A percentile compares a stretch with the other conserved stretches of the same genome.
These are phyloP conservation scores for Eubasilissa regina DNA, from an alignment of 1,140 invertebrate genomes.

Conservation along the genomic window DNA sequence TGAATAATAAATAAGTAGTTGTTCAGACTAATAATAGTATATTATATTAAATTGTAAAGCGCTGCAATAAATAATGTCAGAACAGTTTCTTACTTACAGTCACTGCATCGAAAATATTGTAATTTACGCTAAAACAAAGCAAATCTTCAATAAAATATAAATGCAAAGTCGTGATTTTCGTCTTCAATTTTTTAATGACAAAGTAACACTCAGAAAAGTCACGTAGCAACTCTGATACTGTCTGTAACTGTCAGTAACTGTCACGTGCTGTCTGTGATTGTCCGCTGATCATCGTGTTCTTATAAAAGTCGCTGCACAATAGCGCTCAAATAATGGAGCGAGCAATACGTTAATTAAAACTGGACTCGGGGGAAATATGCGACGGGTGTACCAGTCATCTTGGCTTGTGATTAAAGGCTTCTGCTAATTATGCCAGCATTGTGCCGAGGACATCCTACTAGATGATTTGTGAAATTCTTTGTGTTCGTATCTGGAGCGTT, in stretches of 20 bases:
- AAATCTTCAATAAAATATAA: too few relatives aligned
- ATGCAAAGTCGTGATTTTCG: too few relatives aligned
- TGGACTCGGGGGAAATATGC: constrained; percentile 52
- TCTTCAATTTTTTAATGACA: too few relatives aligned
- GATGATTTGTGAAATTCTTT: constrained; percentile 55
- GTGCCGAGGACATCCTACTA: neutral
- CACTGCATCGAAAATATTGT: too few relatives aligned
- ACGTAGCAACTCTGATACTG: neutral
- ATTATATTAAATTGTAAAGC: too few relatives aligned
- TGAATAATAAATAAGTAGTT: too few relatives aligned
- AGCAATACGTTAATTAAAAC: constrained; percentile 57
- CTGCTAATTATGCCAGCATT: constrained; percentile 49
- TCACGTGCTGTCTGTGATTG: neutral
- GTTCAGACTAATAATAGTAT: too few relatives aligned
- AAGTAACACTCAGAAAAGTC: neutral
- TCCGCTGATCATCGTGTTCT: constrained; percentile 29
- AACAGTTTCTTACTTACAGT: too few relatives aligned
- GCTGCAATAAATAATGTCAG: too few relatives aligned
- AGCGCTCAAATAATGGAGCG: constrained; percentile 51
- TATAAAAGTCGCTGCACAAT: constrained; percentile 43
- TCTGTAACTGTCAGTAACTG: neutral
- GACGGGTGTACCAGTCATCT: constrained; percentile 10
- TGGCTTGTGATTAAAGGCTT: constrained; percentile 50
- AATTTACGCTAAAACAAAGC: too few relatives aligned
- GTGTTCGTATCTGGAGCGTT: constrained; percentile 46